Evolutionary conservation across 2,888 invertebrate species (phyloP).

Genomic region (Bursaphelenchus okinawaensis): DNA sequence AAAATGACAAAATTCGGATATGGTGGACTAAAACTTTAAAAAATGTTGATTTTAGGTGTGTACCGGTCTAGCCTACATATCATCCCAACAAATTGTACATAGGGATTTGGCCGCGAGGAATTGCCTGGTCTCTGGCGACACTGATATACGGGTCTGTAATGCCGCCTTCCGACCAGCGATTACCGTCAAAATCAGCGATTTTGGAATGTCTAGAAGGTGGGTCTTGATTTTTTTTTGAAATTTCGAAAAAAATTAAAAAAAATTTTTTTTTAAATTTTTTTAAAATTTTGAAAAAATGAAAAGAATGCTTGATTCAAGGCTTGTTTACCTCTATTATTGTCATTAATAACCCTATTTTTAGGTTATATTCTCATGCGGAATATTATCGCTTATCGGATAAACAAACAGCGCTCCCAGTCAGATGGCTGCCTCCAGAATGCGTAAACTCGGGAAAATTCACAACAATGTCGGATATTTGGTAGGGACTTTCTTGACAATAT

Average conservation of each 20-base stretch:
- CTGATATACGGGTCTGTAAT: conserved; percentile 31
- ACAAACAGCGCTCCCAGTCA: conserved; percentile 39
- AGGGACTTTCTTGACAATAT: no score
- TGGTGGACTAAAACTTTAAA: no score
- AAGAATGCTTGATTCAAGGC: not conserved
- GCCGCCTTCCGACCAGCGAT: conserved; percentile 41
- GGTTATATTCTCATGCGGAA: conserved; percentile 41
- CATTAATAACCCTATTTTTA: conserved; percentile 16
- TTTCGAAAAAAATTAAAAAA: no score
- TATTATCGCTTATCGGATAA: conserved; percentile 49
- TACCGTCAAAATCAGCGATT: conserved; percentile 53
- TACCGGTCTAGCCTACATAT: conserved; percentile 65
- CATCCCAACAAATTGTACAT: conserved; percentile 87
- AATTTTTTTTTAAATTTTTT: not conserved
- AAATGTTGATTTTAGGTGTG: conserved; percentile 78
- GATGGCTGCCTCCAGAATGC: conserved; percentile 97
- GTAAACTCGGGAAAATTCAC: conserved; percentile 94
- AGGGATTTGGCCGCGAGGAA: conserved; percentile 86
- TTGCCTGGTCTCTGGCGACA: conserved; percentile 70
- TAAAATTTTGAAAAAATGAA: conserved; percentile 10
- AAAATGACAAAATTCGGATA: no score
- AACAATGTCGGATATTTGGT: conserved; percentile 96
- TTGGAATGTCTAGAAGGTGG: conserved; percentile 51
- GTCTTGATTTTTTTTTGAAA: conserved; percentile 2
- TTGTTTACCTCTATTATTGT: no score